Evolutionary conservation across 2,113 vertebrate genomes (phyloP).

Genomic region (Cyprichromis sp.): DNA sequence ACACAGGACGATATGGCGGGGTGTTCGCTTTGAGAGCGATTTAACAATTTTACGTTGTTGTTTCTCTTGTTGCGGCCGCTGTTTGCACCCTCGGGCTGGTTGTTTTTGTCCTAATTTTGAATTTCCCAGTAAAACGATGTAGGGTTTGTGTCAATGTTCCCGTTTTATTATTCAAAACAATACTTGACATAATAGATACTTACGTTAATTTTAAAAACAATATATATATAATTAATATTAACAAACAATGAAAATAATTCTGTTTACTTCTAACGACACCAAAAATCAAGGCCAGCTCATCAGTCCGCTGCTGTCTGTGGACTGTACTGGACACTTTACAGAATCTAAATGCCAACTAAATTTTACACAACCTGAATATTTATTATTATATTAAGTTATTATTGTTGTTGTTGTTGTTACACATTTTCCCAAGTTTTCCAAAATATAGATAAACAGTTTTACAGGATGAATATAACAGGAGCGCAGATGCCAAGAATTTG

Average conservation of each 20-base stretch:
- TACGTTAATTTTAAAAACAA: background rate
- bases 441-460: background rate
- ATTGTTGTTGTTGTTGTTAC: background rate
- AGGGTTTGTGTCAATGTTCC: background rate
- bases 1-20: background rate
- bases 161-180: background rate
- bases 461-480: background rate
- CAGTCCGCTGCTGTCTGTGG: background rate
- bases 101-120: background rate
- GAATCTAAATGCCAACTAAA: background rate
- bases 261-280: background rate
- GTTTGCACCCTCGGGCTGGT: background rate
- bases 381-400: background rate
- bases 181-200: background rate
- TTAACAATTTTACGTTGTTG: background rate
- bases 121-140: background rate
- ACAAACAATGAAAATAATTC: background rate
- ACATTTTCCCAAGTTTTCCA: background rate
- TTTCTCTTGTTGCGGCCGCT: background rate
- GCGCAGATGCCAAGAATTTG: background rate
- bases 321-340: background rate
- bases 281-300: background rate
- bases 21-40: background rate
- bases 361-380: background rate
- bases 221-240: background rate